phyloP scores from a whole-genome alignment of 2,113 vertebrate genomes.

The Chloropsis cyanopogon region DNA sequence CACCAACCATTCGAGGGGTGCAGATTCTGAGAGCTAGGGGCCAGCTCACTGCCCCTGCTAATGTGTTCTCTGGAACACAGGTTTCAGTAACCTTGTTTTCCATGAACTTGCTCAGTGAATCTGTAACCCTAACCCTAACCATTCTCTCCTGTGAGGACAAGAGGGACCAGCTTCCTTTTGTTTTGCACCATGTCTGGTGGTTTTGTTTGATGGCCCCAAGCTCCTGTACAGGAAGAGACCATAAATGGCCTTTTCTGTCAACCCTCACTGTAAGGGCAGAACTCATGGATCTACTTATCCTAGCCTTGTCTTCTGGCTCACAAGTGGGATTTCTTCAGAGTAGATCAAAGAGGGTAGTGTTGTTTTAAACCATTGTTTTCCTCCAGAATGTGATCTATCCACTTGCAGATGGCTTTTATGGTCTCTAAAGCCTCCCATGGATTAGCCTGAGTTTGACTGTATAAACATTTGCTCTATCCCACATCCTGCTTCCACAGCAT shows the following conservation, averaged over 20 bases:
- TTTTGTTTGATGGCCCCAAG: not conserved
- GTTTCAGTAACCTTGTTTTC: not conserved
- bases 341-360: not conserved
- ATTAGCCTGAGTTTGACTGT: not conserved
- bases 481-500: conserved; percentile 52
- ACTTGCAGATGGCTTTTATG: conserved; percentile 36
- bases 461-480: conserved; percentile 39
- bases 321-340: not conserved
- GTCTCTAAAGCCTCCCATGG: conserved; percentile 8
- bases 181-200: not conserved
- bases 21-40: not conserved
- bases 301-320: not conserved
- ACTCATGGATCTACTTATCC: not conserved
- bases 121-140: not conserved
- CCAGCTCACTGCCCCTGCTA: not conserved
- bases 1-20: not conserved
- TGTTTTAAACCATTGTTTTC: conserved; percentile 5
- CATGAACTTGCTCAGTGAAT: not conserved
- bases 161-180: not conserved
- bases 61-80: not conserved
- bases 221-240: not conserved
- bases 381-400: not conserved
- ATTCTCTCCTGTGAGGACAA: not conserved
- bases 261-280: not conserved
- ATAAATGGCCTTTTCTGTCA: not conserved